A percentile compares a stretch with the other conserved stretches of the same genome.
These are phyloP conservation scores for Scomberomorus guttatus DNA, from an alignment of 2,797 vertebrate genomes.

Conservation along the genomic window DNA sequence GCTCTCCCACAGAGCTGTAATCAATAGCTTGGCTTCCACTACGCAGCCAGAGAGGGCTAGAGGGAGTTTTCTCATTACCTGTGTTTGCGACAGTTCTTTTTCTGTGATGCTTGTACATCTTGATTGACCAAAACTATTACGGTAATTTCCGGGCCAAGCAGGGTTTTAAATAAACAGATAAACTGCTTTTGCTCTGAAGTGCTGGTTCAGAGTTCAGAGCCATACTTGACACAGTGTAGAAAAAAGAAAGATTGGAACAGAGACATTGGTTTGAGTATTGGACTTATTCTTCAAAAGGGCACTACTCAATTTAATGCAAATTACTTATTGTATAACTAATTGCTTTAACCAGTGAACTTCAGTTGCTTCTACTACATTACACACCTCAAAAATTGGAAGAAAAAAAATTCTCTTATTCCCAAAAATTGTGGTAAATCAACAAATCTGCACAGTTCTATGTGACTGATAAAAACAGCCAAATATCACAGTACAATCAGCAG, in stretches of 20 bases:
- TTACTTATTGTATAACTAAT: too few species aligned
- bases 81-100: conserved; percentile 44
- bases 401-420: too few species aligned
- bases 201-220: conserved; percentile 13
- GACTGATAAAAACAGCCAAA: too few species aligned
- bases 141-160: conserved; percentile 16
- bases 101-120: conserved; percentile 35
- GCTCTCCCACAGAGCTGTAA: conserved; percentile 66
- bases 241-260: background rate
- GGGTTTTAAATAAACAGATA: conserved; percentile 18
- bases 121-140: conserved; percentile 48
- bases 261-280: background rate
- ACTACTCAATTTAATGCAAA: too few species aligned
- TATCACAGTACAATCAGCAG: too few species aligned
- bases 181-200: background rate
- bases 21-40: conserved; percentile 65
- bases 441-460: too few species aligned
- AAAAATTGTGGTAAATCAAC: too few species aligned
- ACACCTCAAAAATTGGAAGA: background rate
- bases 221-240: background rate
- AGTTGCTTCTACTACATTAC: background rate
- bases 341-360: too few species aligned
- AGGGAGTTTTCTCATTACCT: conserved; percentile 57
- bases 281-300: background rate
- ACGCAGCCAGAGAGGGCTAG: conserved; percentile 35